Evolutionary conservation across 2,888 invertebrate genomes (phyloP).

Genomic region (Aethes cnicana): DNA sequence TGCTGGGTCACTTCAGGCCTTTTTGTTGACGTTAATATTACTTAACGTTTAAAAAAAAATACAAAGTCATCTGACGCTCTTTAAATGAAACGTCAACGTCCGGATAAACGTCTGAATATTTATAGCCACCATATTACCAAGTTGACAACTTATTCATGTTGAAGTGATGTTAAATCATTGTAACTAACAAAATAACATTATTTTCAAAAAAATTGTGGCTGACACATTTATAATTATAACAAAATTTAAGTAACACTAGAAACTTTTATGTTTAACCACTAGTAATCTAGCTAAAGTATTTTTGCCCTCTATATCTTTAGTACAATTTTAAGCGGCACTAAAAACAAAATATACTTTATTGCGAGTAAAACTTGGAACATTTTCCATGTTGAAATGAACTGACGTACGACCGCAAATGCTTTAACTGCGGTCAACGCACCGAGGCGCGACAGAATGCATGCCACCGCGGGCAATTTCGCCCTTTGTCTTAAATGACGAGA

Average conservation of each 20-base stretch:
- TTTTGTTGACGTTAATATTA: constrained; percentile 78
- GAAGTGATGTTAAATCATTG: no score
- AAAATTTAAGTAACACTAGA: no score
- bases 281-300: no score
- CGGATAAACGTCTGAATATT: constrained; percentile 64
- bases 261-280: no score
- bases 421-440: constrained; percentile 69
- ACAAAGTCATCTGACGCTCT: constrained; percentile 64
- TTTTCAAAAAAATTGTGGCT: no score
- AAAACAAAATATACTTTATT: no score
- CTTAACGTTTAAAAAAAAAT: constrained; percentile 63
- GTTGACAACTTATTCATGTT: no score
- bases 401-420: constrained; percentile 40
- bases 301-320: no score
- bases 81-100: constrained; percentile 67
- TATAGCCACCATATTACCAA: not conserved
- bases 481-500: constrained; percentile 75
- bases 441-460: constrained; percentile 51
- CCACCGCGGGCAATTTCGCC: constrained; percentile 66
- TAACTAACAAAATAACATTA: no score
- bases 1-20: constrained; percentile 78
- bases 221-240: no score
- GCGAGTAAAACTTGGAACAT: no score
- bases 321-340: no score
- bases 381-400: constrained; percentile 8